These are phyloP conservation scores for Herminia tarsipennalis DNA, from an alignment of 2,888 invertebrate genomes.

Conservation along the genomic window DNA sequence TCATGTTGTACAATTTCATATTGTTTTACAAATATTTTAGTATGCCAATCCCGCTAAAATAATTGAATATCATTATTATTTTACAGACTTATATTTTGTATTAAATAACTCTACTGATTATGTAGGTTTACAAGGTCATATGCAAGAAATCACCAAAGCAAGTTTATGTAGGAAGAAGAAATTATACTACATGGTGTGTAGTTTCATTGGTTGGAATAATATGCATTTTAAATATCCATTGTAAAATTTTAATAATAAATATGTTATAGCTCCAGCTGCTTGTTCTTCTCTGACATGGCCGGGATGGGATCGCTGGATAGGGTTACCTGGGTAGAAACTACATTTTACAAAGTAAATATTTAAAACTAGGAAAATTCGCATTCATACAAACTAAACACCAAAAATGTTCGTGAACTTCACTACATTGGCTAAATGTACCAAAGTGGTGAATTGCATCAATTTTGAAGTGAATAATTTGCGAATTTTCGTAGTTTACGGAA, in stretches of 20 bases:
- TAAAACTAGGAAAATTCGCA: conserved; percentile 65
- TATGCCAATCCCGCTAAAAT: conserved; percentile 23
- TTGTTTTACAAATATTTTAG: conserved; percentile 35
- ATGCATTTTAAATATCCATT: conserved; percentile 2
- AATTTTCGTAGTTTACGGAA: conserved; percentile 56
- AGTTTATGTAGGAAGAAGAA: conserved; percentile 24
- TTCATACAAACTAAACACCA: conserved; percentile 3
- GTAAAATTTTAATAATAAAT: conserved; percentile 11
- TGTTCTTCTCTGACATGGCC: conserved; percentile 82
- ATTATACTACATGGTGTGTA: conserved; percentile 31
- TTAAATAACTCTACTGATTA: conserved; percentile 23
- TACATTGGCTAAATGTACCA: conserved; percentile 4
- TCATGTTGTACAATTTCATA: conserved; percentile 33
- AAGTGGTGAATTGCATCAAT: neutral
- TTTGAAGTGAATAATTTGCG: conserved; percentile 48
- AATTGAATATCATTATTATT: conserved; percentile 15
- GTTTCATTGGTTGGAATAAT: conserved; percentile 12
- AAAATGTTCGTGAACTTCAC: neutral
- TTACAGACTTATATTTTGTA: conserved; percentile 14
- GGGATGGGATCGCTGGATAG: conserved; percentile 82
- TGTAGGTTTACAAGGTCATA: conserved; percentile 26
- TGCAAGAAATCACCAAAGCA: conserved; percentile 14
- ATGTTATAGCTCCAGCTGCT: conserved; percentile 77
- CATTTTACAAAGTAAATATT: conserved; percentile 59
- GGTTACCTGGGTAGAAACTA: conserved; percentile 80